These are phyloP conservation scores for Caradrina clavipalpis DNA, from an alignment of 2,888 invertebrate genomes.

Conservation along the genomic window DNA sequence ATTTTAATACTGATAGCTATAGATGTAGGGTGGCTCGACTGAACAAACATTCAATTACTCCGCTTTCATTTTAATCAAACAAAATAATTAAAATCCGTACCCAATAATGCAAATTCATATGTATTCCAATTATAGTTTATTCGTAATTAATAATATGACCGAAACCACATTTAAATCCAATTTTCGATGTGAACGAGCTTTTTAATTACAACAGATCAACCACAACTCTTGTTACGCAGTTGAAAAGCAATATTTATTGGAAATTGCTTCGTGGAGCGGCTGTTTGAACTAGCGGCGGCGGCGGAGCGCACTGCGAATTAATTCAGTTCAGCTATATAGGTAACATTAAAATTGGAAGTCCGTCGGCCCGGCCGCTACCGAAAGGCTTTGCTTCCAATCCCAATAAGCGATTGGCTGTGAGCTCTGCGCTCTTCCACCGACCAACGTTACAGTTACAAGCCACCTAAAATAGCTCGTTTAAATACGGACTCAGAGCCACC, in stretches of 20 bases:
- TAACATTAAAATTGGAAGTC: conserved; percentile 81
- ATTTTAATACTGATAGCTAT: conserved; percentile 3
- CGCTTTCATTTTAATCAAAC: conserved; percentile 30
- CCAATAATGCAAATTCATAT: conserved; percentile 47
- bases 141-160: conserved; percentile 62
- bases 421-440: conserved; percentile 62
- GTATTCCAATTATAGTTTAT: conserved; percentile 59
- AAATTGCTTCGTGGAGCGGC: conserved; percentile 70
- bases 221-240: conserved; percentile 72
- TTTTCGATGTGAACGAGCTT: conserved; percentile 68
- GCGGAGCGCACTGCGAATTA: conserved; percentile 71
- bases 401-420: conserved; percentile 80
- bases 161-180: conserved; percentile 65
- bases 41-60: conserved; percentile 20
- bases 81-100: conserved; percentile 36
- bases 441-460: conserved; percentile 67
- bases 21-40: neutral
- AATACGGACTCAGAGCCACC: conserved; percentile 71
- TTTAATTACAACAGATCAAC: conserved; percentile 77
- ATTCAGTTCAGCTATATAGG: conserved; percentile 73
- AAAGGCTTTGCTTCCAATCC: conserved; percentile 79
- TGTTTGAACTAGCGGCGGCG: conserved; percentile 72
- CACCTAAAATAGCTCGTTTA: conserved; percentile 78
- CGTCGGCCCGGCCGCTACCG: conserved; percentile 64
- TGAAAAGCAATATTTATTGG: conserved; percentile 79